These are phyloP conservation scores for Antheraea yamamai DNA, from an alignment of 2,888 invertebrate species.

Conservation along the genomic window DNA sequence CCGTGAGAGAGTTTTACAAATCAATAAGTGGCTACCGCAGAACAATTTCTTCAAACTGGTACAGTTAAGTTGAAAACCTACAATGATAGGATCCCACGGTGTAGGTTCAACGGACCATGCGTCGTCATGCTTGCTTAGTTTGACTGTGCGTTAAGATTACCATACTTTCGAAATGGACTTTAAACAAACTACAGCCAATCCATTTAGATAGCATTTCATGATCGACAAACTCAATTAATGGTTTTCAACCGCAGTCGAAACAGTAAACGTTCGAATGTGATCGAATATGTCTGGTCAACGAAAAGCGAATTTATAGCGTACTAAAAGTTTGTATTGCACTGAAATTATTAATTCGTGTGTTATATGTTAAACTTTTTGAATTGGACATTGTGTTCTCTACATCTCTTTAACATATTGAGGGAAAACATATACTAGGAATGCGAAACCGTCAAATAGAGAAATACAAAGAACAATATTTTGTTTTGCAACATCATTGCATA, in stretches of 20 bases:
- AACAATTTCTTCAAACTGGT: conserved; percentile 58
- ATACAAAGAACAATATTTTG: background rate
- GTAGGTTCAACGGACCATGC: conserved; percentile 66
- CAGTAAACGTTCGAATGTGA: background rate
- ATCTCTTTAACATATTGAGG: too few relatives aligned
- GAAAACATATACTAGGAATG: background rate
- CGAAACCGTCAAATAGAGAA: background rate
- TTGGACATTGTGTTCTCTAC: too few relatives aligned
- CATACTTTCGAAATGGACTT: conserved; percentile 41
- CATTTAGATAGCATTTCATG: conserved; percentile 33
- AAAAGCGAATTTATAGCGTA: background rate
- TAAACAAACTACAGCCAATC: conserved; percentile 21
- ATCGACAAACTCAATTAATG: conserved; percentile 50
- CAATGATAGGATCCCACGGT: conserved; percentile 71
- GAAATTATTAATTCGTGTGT: background rate
- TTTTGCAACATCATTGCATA: too few relatives aligned
- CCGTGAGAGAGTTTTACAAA: background rate
- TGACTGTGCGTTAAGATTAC: conserved; percentile 51
- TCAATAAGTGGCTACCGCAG: conserved; percentile 49
- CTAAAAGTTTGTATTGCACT: background rate
- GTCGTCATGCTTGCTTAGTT: conserved; percentile 62
- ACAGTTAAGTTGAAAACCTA: conserved; percentile 68
- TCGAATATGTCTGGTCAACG: background rate
- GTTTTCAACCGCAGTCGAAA: conserved; percentile 42
- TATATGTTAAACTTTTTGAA: background rate